Evolutionary conservation across 2,113 vertebrate species (phyloP).

Genomic region (Nesoenas mayeri): DNA sequence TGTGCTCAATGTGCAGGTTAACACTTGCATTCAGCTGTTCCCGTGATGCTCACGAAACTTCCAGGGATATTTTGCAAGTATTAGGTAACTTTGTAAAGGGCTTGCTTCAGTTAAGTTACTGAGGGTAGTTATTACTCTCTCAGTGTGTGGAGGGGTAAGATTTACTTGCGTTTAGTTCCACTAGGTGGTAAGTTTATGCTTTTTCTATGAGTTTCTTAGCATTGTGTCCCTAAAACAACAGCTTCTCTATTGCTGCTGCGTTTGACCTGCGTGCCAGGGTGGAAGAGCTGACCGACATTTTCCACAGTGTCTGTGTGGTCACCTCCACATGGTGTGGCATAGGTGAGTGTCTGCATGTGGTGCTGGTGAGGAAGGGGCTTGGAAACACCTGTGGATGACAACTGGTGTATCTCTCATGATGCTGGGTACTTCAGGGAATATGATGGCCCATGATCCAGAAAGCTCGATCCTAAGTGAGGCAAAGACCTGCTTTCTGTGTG

Average conservation of each 20-base stretch:
- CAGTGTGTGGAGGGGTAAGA: background rate
- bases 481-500: background rate
- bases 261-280: background rate
- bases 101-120: background rate
- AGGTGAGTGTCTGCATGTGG: background rate
- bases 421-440: background rate
- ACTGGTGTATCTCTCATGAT: rapidly evolving
- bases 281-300: background rate
- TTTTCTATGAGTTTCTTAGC: background rate
- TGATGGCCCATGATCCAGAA: rapidly evolving
- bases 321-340: rapidly evolving
- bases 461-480: background rate
- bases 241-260: background rate
- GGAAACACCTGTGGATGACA: background rate
- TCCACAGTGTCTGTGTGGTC: background rate
- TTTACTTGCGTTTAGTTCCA: background rate
- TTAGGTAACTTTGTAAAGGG: background rate
- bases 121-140: background rate
- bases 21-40: background rate
- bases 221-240: background rate
- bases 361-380: background rate
- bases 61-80: background rate
- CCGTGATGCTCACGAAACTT: background rate
- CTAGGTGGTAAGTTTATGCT: background rate
- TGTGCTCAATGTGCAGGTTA: background rate